Evolutionary conservation across 2,888 invertebrate species (phyloP).

Genomic region (Morpho deidamia): DNA sequence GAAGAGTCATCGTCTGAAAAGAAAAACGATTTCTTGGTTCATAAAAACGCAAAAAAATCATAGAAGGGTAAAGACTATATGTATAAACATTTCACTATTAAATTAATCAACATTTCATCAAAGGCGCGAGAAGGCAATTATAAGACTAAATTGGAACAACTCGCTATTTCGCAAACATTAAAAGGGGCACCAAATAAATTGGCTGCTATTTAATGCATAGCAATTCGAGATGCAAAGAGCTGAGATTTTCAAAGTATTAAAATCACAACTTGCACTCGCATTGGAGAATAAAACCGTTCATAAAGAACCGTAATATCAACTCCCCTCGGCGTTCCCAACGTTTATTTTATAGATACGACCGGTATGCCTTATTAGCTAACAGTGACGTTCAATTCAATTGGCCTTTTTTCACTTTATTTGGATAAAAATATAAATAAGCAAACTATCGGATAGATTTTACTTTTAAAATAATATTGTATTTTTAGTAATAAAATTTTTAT

Average conservation of each 20-base stretch:
- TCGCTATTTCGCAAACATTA: slow-evolving; percentile 44
- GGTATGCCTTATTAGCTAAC: not conserved
- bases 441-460: no score
- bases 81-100: no score
- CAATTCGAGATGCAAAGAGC: slow-evolving; percentile 72
- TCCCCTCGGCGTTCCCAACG: slow-evolving; percentile 12
- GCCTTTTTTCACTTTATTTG: no score
- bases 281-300: slow-evolving; percentile 58
- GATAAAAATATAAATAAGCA: no score
- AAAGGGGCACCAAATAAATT: slow-evolving; percentile 53
- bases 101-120: no score
- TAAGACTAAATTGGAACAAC: not conserved
- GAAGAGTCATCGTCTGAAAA: slow-evolving; percentile 89
- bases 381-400: no score
- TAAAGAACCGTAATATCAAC: slow-evolving; percentile 71
- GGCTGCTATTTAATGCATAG: slow-evolving; percentile 66
- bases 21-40: not conserved
- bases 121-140: not conserved
- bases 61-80: no score
- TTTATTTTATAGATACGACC: slow-evolving; percentile 14
- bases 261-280: slow-evolving; percentile 71
- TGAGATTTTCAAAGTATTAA: slow-evolving; percentile 65
- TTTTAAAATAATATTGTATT: no score
- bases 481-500: no score
- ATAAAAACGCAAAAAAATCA: no score